Evolutionary conservation across 2,888 invertebrate genomes (phyloP).

Genomic region (Acronicta psi): DNA sequence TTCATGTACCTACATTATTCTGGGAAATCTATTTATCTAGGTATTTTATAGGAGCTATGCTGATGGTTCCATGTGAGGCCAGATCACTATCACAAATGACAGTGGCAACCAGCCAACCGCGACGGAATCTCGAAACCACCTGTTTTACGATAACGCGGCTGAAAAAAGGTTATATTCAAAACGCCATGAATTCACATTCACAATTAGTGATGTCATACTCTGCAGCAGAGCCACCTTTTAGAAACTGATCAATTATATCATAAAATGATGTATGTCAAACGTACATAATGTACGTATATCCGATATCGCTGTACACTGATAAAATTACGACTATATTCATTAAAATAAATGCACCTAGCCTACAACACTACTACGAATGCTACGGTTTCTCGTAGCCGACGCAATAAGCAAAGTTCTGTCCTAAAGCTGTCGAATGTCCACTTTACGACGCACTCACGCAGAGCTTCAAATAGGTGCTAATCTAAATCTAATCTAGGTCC

Average conservation of each 20-base stretch:
- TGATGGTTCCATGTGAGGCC: slow-evolving; percentile 46
- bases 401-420: background rate
- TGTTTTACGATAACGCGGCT: slow-evolving; percentile 25
- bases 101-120: slow-evolving; percentile 48
- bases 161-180: slow-evolving; percentile 40
- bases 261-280: no score
- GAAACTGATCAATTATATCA: no score
- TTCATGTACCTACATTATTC: background rate
- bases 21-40: background rate
- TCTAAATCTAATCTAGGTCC: slow-evolving; percentile 10
- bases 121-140: slow-evolving; percentile 30
- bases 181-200: slow-evolving; percentile 31
- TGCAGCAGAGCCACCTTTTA: no score
- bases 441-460: slow-evolving; percentile 3
- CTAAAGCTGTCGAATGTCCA: no score
- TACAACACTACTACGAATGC: slow-evolving; percentile 8
- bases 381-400: slow-evolving; percentile 4
- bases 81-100: slow-evolving; percentile 53
- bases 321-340: slow-evolving; percentile 25
- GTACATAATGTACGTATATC: no score
- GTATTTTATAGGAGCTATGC: slow-evolving; percentile 9
- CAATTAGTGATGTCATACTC: no score
- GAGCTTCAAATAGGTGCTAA: slow-evolving; percentile 2
- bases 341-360: slow-evolving; percentile 19
- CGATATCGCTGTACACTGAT: no score